A percentile compares a stretch with the other conserved stretches of the same genome.
Conservation (phyloP, 2,797 vertebrate genomes). For the Poeciliopsis gracilis region DNA sequence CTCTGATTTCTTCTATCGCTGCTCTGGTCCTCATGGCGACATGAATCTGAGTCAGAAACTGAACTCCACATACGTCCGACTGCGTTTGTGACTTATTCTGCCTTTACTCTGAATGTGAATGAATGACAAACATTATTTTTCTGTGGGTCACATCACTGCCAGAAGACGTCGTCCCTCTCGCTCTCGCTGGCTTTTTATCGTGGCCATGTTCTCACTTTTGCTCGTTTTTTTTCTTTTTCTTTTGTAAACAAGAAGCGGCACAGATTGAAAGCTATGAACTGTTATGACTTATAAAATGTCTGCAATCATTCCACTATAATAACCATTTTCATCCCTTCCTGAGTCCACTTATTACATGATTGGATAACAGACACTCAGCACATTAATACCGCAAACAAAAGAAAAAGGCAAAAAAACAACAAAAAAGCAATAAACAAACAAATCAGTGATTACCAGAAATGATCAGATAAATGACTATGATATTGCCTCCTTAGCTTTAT, state of each 20-base stretch:
- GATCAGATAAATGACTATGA: conserved; percentile 50
- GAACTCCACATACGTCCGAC: neutral
- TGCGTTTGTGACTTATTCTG: neutral
- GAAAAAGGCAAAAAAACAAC: too few relatives aligned
- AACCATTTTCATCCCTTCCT: conserved; percentile 16
- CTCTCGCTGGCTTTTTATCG: neutral
- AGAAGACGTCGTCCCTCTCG: neutral
- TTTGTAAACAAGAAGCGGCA: neutral
- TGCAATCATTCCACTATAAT: neutral
- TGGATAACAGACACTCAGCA: conserved; percentile 31
- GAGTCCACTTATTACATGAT: conserved; percentile 30
- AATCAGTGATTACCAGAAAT: conserved; percentile 55
- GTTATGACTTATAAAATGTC: conserved; percentile 5
- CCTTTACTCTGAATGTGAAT: neutral
- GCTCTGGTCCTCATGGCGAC: neutral
- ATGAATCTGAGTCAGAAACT: neutral
- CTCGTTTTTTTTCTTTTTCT: neutral
- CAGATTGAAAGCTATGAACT: neutral
- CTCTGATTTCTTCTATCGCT: neutral
- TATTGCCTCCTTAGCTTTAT: conserved; percentile 60
- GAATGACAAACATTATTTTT: neutral
- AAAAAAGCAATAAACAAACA: conserved; percentile 34
- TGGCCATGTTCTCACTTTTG: neutral
- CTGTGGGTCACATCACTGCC: neutral
- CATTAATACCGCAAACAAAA: conserved; percentile 17